Conservation (phyloP, 2,113 vertebrate species). For the Marmota monax region DNA sequence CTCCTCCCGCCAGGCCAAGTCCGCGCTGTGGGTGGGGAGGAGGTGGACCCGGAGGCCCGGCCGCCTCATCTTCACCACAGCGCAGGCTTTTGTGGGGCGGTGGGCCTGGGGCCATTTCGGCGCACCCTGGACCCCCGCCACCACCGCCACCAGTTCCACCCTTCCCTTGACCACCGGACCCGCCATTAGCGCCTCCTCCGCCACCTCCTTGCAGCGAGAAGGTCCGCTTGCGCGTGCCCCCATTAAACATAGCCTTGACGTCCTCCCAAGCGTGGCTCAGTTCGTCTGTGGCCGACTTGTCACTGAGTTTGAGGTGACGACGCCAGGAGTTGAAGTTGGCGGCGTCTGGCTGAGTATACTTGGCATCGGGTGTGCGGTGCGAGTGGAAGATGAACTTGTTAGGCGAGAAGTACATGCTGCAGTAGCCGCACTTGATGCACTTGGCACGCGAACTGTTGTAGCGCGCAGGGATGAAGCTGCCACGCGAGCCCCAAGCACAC, state of each 20-base stretch:
- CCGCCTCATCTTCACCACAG: constrained; percentile 83
- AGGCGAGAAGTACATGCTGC: constrained; percentile 96
- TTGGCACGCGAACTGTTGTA: constrained; percentile 96
- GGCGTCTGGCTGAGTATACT: constrained; percentile 95
- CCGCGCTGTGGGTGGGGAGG: constrained; percentile 87
- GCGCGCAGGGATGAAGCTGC: constrained; percentile 94
- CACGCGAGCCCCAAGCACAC: constrained; percentile 94
- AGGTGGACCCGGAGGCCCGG: constrained; percentile 85
- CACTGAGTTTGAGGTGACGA: constrained; percentile 94
- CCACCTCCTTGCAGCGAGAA: constrained; percentile 90
- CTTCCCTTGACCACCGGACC: constrained; percentile 71
- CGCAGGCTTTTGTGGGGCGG: constrained; percentile 86
- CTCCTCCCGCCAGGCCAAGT: constrained; percentile 87
- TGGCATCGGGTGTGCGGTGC: constrained; percentile 94
- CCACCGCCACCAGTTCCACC: constrained; percentile 71
- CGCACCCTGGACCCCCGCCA: constrained; percentile 68
- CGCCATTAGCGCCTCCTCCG: constrained; percentile 74
- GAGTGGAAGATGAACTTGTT: constrained; percentile 98
- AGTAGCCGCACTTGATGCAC: constrained; percentile 95
- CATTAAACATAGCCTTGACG: constrained; percentile 99
- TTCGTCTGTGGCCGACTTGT: constrained; percentile 92
- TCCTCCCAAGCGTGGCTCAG: constrained; percentile 97
- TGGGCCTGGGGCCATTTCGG: constrained; percentile 83
- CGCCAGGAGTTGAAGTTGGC: constrained; percentile 97
- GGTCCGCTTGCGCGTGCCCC: constrained; percentile 95